Evolutionary conservation across 2,888 invertebrate species (phyloP), one percentile per base, ranked within the genome.

Genomic region (Chaetoderma sp.): DNA sequence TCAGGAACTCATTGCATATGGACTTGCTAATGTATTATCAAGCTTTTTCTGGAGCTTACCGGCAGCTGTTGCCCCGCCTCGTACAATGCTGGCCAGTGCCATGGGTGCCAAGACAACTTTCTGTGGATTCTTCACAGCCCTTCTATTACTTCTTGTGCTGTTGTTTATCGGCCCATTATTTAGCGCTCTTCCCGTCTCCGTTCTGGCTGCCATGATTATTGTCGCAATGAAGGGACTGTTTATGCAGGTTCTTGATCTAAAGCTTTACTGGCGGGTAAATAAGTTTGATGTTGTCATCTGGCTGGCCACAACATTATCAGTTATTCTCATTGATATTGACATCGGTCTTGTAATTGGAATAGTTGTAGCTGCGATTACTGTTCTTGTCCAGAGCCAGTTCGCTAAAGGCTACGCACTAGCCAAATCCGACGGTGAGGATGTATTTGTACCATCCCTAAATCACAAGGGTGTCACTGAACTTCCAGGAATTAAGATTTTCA

Each of bases 241-340:
- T 63, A 87, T 91, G 81, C 93, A 94, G 87, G 89, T 92, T 23
- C 79, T 89, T 82, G 92, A 93, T 56, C 88, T 95, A 0, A 85
- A 88, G 16, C 90, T 89, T 73, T 91, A 93, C 75, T 95, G 93
- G 92, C 90, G 88, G 74, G 86, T 93, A 36, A 94, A 94, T 73
- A 91, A 91, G 77, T 87, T 92, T 77, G 96, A 96, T 81, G 94
- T 92, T 0, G 78, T 91, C 44, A 81, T 82, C 52, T 86, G 85
- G 85, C 65, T 83, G 13, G 68, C 71, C 54, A 84, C 84, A 3
- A 78, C 78, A 54, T 23, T 77, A 21, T 67, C 74, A 39, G 79
- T 80, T 5, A 79, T 81, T 18, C 77, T 84, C 64, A 68, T 86
- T 10, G 83, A 83, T 64, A 82, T 85, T 63, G 81, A 80, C 57